A percentile compares a stretch with the other conserved stretches of the same genome.
Conservation (phyloP, 2,113 vertebrate species). For the Toxotes jaculatrix region DNA sequence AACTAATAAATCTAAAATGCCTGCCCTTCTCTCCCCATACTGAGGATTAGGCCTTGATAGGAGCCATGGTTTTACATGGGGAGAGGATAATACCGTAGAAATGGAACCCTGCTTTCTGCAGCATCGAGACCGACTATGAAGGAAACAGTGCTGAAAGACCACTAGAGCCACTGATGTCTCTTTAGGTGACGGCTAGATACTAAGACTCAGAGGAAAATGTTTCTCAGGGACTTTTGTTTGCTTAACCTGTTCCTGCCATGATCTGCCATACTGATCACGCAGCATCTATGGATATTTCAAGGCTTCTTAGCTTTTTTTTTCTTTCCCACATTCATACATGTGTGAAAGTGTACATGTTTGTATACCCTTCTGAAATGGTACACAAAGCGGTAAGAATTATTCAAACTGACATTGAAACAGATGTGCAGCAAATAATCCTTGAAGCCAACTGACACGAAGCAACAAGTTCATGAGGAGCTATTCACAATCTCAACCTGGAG, state of each 20-base stretch:
- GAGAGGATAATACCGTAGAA: slow-evolving; percentile 72
- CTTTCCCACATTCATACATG: background rate
- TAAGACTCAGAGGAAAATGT: slow-evolving; percentile 40
- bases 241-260: slow-evolving; percentile 44
- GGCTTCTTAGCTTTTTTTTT: background rate
- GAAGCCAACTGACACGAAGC: slow-evolving; percentile 1
- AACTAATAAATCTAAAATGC: slow-evolving; percentile 76
- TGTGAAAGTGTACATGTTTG: slow-evolving; percentile 8
- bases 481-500: background rate
- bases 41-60: slow-evolving; percentile 74
- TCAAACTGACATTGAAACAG: slow-evolving; percentile 43
- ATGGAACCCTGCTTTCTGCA: slow-evolving; percentile 71
- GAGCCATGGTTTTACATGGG: slow-evolving; percentile 71
- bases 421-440: slow-evolving; percentile 19
- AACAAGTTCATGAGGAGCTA: background rate
- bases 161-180: slow-evolving; percentile 57
- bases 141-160: slow-evolving; percentile 59
- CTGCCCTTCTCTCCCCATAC: slow-evolving; percentile 58
- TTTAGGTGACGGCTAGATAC: slow-evolving; percentile 49
- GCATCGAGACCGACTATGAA: slow-evolving; percentile 49
- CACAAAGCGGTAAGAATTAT: background rate
- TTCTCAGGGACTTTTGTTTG: slow-evolving; percentile 33
- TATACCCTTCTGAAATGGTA: slow-evolving; percentile 40
- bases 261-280: slow-evolving; percentile 45
- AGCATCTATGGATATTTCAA: background rate